These are phyloP conservation scores for Drosophila infuscata DNA, from an alignment of 2,888 invertebrate species.

Conservation along the genomic window DNA sequence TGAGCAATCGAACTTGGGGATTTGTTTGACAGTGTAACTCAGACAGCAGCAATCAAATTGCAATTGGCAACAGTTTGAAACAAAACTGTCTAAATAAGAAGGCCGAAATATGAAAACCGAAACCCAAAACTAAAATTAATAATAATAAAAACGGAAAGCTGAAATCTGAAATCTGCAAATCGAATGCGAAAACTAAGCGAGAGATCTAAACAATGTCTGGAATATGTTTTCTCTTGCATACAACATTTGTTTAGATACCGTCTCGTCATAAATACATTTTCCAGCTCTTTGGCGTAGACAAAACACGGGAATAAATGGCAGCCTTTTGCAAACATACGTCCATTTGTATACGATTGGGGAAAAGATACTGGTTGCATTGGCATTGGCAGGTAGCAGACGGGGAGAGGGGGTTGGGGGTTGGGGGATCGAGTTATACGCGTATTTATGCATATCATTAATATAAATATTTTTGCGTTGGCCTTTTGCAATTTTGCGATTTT, in stretches of 20 bases:
- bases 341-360: conserved; percentile 19
- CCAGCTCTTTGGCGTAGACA: conserved; percentile 27
- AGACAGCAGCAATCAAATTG: conserved; percentile 20
- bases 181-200: conserved; percentile 26
- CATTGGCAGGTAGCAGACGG: too few relatives aligned
- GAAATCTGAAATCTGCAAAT: conserved; percentile 36
- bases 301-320: conserved; percentile 44
- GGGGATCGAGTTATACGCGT: conserved; percentile 30
- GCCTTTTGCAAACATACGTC: conserved; percentile 23
- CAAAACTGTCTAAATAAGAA: conserved; percentile 20
- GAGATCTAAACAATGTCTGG: conserved; percentile 76
- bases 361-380: background rate
- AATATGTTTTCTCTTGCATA: conserved; percentile 70
- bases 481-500: conserved; percentile 58
- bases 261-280: conserved; percentile 64
- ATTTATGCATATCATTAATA: conserved; percentile 71
- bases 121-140: background rate
- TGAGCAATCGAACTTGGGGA: background rate
- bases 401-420: too few relatives aligned
- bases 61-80: conserved; percentile 17
- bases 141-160: conserved; percentile 13
- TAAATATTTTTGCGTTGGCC: conserved; percentile 69
- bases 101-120: conserved; percentile 27
- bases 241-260: conserved; percentile 65
- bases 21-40: conserved; percentile 8